Evolutionary conservation across 2,888 invertebrate genomes (phyloP).

Genomic region (Zonitis immaculata): DNA sequence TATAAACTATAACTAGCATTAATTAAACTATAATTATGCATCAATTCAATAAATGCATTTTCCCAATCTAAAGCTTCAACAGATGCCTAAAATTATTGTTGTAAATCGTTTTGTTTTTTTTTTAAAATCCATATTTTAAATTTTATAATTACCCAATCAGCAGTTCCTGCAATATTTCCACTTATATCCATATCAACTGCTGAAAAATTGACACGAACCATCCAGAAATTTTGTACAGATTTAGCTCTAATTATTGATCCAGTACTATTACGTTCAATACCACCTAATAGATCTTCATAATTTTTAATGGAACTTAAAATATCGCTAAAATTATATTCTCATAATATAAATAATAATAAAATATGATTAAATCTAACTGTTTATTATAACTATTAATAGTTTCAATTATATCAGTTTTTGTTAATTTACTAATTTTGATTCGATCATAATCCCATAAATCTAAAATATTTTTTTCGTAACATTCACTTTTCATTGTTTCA

Average conservation of each 20-base stretch:
- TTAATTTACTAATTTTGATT: constrained; percentile 51
- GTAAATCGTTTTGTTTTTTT: not conserved
- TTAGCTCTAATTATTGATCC: constrained; percentile 62
- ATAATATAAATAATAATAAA: not conserved
- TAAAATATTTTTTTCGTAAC: constrained; percentile 61
- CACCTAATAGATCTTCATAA: constrained; percentile 61
- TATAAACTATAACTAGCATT: constrained; percentile 49
- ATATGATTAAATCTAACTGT: constrained; percentile 40
- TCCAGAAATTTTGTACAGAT: constrained; percentile 61
- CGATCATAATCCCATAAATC: constrained; percentile 66
- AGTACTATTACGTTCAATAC: constrained; percentile 53
- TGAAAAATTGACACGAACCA: constrained; percentile 63
- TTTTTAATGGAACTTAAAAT: constrained; percentile 62
- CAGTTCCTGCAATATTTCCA: constrained; percentile 69
- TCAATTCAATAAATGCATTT: constrained; percentile 47
- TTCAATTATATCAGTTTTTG: constrained; percentile 58
- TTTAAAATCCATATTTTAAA: not conserved
- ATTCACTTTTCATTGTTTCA: constrained; percentile 57
- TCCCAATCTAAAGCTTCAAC: constrained; percentile 59
- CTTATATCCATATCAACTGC: constrained; percentile 60
- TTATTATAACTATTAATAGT: constrained; percentile 56
- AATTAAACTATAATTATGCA: constrained; percentile 45
- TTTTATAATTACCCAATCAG: constrained; percentile 60
- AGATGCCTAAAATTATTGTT: constrained; percentile 45
- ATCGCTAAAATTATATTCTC: constrained; percentile 50